Percentiles rank a stretch among this genome's conserved stretches.
Conservation (phyloP, 2,113 vertebrate species). For the Sturnus vulgaris region DNA sequence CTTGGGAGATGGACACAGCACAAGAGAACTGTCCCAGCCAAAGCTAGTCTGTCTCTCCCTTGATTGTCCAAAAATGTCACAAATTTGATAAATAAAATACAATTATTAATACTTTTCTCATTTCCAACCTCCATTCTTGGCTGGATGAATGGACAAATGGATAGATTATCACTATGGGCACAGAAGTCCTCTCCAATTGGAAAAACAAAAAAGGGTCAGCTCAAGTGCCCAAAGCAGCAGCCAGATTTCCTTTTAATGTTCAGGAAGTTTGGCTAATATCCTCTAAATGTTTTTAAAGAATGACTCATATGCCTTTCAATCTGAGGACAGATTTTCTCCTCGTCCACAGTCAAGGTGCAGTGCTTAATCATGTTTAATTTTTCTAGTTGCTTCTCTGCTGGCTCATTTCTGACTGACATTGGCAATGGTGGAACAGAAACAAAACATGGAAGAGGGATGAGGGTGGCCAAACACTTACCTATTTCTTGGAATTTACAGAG, state of each 20-base stretch:
- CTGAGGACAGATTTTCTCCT: neutral
- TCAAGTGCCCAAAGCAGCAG: neutral
- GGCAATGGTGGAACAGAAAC: neutral
- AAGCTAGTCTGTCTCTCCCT: neutral
- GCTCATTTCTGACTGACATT: neutral
- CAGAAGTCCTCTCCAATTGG: neutral
- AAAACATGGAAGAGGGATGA: neutral
- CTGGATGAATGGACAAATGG: neutral
- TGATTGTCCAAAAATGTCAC: neutral
- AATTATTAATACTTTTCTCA: neutral
- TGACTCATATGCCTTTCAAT: neutral
- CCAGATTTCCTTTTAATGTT: neutral
- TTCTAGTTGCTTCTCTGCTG: neutral
- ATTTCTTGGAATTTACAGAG: neutral
- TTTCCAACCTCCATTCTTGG: neutral
- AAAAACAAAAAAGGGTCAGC: neutral
- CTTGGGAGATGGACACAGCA: neutral
- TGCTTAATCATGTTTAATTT: neutral
- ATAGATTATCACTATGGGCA: neutral
- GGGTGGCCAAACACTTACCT: neutral
- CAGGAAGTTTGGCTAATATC: neutral
- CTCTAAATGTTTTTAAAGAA: neutral
- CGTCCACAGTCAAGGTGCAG: neutral
- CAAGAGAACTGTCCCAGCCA: neutral
- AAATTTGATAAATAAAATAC: neutral